phyloP scores from a whole-genome alignment of 1,140 invertebrate genomes.

The Aphaenogaster ashmeadi region DNA sequence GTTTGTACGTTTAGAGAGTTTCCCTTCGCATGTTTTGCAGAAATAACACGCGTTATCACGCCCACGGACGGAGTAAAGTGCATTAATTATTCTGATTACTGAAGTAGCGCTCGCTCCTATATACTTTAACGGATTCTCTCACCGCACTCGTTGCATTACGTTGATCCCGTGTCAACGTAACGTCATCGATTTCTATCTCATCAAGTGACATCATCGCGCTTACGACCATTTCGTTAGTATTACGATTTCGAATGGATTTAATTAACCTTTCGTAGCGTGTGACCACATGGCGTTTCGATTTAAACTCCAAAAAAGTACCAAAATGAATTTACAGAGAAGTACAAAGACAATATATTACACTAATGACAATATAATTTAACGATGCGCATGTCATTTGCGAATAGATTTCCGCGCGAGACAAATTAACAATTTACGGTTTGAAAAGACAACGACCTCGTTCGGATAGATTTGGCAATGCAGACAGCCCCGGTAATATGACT shows the following conservation, averaged over 20 bases:
- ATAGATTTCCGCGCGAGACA: neutral
- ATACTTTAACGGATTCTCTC: neutral
- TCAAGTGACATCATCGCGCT: neutral
- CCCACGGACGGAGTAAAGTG: neutral
- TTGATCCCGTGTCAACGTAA: neutral
- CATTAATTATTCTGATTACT: conserved; percentile 47
- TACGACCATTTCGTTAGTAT: neutral
- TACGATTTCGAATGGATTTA: neutral
- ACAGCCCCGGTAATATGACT: neutral
- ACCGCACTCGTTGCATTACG: neutral
- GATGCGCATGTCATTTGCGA: neutral
- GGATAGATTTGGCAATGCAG: neutral
- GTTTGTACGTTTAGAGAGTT: conserved; percentile 1
- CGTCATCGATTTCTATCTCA: conserved; percentile 19
- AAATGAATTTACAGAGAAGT: neutral
- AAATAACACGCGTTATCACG: conserved; percentile 26
- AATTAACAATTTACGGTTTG: conserved; percentile 10
- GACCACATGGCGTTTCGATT: neutral
- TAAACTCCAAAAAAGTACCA: neutral
- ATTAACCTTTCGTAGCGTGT: neutral
- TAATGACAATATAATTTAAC: conserved; percentile 16
- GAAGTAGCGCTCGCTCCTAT: neutral
- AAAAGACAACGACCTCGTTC: conserved; percentile 7
- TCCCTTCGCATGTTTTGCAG: conserved; percentile 37
- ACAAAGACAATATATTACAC: neutral